Base-by-base conservation (phyloP, 1,140 invertebrate species). In the Diachasma alloeum region DNA sequence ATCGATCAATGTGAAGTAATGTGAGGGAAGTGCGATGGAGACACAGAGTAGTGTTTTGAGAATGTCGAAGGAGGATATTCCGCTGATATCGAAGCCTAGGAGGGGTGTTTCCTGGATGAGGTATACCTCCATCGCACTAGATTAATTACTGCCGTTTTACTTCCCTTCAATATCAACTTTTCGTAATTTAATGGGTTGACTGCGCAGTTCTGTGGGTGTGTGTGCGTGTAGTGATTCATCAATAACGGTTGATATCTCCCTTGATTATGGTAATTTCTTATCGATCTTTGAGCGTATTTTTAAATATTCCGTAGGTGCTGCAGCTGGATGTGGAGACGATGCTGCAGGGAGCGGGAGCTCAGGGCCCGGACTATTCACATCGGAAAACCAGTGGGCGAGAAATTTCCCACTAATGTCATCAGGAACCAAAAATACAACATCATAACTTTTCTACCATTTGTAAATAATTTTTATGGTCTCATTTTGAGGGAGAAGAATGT, bases 341-440 rank as follows among this genome's bases (percentile, higher is more conserved):
- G 93, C 85, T 93, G 93, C 85, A 89, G 92, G 78, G 91, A 92
- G 79, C 90, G 92, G 59, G 93, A 94, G 83, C 84, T 94, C 36
- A 90, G 91, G 71, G 90, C 93, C 5, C 89, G 94, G 42, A 94
- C 92, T 19, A 93, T 95, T 76, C 90, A 92, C 77, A 90, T 94
- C 81, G 93, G 93, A n/a, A 90, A 91, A 81, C 85, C 90, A 36
- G 90, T 92, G 73, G 91, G 92, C 67, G 94, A 95, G 83, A 95
- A 96, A 85, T 98, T 95, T 90, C 97, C 98, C 53, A 93, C 96
- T 68, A 99, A 99, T 91, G 96, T 97, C 78, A 98, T 99, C 77
- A 93, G 97, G 81, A 99, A 99, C 92, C 98, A 98, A 91, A 99
- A 99, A 93, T 99, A 99, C 90, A 99, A 97, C 89, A 93, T 99